Evolutionary conservation across 1,140 invertebrate species (phyloP), one percentile per base, ranked within the genome.

Genomic region (Pemphigus obesinymphae): DNA sequence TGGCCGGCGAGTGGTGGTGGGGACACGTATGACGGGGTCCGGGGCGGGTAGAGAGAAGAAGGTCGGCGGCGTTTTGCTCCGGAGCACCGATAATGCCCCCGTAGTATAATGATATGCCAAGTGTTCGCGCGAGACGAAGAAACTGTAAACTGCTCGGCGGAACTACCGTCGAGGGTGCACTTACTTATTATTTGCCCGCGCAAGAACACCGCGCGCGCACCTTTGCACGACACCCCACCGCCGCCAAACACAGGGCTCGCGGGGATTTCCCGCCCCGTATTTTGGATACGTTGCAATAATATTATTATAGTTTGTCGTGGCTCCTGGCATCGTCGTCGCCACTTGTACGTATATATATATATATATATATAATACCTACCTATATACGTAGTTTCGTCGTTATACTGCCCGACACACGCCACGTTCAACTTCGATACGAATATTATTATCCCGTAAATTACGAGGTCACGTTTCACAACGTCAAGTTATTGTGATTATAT

Each of bases 81-180:
- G 1, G 4, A 26, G 37, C n/a, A n/a, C n/a, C 40, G 40, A 70
- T 70, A 70, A 70, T 70, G 23, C 40, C 37, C 48, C n/a, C n/a
- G n/a, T n/a, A n/a, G n/a, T n/a, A 11, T 75, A 75, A 75, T 40
- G 72, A 75, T 53, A 75, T 40, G 72, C 45, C 45, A 53, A 75
- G 48, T 53, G 72, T 50, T 75, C 34, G 72, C 34, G 13, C 48
- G 43, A 53, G 17, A 53, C 43, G 48, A 75, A 31, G 72, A 75
- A 53, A 55, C 50, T 29, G 48, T 8, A 23, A 75, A 75, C 48
- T 31, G 45, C 29, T 45, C 29, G 45, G 17, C n/a, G 31, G 11
- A 75, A 75, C 72, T 75, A 75, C 72, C 48, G 72, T 55, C 72
- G 31, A 75, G 72, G 72, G 72, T 75, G 45, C 31, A 75, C 68